Conservation (phyloP, 2,797 vertebrate species). For the Champsocephalus esox region DNA sequence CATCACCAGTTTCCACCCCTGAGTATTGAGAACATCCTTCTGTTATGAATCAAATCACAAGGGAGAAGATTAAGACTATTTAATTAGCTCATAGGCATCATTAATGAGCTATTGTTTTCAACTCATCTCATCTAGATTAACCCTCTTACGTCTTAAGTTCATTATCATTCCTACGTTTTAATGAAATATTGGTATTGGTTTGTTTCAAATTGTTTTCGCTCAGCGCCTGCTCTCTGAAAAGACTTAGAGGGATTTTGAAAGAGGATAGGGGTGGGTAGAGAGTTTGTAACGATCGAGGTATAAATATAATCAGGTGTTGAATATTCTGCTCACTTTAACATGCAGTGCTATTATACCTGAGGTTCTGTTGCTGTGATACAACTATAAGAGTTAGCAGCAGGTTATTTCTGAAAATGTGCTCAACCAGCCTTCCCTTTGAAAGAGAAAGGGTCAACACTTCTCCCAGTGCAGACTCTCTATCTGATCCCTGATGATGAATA, state of each 20-base stretch:
- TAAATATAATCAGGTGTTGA: constrained; percentile 18
- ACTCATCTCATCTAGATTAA: constrained; percentile 8
- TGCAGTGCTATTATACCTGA: background rate
- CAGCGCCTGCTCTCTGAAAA: background rate
- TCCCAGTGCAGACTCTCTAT: constrained; percentile 15
- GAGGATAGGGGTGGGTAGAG: background rate
- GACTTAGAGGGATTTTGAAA: background rate
- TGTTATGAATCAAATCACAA: constrained; percentile 26
- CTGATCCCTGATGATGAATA: constrained; percentile 34
- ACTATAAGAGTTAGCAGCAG: constrained; percentile 6
- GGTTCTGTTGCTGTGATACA: background rate
- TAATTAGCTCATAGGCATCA: constrained; percentile 37
- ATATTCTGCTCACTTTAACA: constrained; percentile 1
- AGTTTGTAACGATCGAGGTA: constrained; percentile 9
- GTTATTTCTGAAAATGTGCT: constrained; percentile 42
- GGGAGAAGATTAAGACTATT: constrained; percentile 31
- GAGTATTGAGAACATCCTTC: constrained; percentile 27
- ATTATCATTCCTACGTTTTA: constrained; percentile 44
- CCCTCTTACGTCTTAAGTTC: constrained; percentile 13
- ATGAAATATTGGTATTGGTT: constrained; percentile 29
- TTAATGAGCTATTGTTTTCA: constrained; percentile 34
- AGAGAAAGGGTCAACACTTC: constrained; percentile 35
- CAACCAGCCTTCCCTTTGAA: constrained; percentile 19
- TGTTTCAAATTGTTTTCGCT: constrained; percentile 18
- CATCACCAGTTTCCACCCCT: background rate